A percentile compares a stretch with the other conserved stretches of the same genome.
Conservation (phyloP, 2,797 vertebrate species). For the Siniperca obscura region DNA sequence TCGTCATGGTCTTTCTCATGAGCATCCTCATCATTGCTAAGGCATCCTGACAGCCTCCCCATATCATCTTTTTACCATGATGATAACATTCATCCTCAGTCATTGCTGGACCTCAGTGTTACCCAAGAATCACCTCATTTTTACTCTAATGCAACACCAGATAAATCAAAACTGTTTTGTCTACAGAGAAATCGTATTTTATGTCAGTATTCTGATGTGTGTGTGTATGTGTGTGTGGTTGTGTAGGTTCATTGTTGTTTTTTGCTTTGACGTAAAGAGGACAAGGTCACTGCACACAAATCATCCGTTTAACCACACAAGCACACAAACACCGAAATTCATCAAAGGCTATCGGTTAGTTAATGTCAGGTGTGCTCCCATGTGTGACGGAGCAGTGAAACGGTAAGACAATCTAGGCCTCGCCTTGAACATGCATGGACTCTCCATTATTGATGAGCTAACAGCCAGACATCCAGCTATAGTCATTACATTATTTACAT, state of each 20-base stretch:
- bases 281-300: constrained; percentile 28
- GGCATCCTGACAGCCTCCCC: constrained; percentile 84
- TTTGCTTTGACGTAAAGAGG: constrained; percentile 38
- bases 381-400: constrained; percentile 62
- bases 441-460: constrained; percentile 77
- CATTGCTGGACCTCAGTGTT: constrained; percentile 33
- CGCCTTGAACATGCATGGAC: constrained; percentile 67
- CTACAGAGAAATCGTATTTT: constrained; percentile 20
- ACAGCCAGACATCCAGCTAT: constrained; percentile 68
- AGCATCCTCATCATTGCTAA: constrained; percentile 94
- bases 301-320: constrained; percentile 41
- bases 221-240: constrained; percentile 10
- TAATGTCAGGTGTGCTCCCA: constrained; percentile 63
- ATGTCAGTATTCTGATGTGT: constrained; percentile 31
- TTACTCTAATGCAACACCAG: constrained; percentile 16
- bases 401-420: constrained; percentile 72
- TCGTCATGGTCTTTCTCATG: constrained; percentile 98
- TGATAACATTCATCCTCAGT: not conserved
- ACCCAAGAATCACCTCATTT: constrained; percentile 26
- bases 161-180: constrained; percentile 31
- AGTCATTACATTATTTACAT: constrained; percentile 69
- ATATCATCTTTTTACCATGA: constrained; percentile 3
- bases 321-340: constrained; percentile 9
- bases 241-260: constrained; percentile 13
- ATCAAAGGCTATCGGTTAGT: constrained; percentile 44